Evolutionary conservation across 2,888 invertebrate genomes (phyloP), one percentile per base, ranked within the genome.

Genomic region (Ceramica pisi): DNA sequence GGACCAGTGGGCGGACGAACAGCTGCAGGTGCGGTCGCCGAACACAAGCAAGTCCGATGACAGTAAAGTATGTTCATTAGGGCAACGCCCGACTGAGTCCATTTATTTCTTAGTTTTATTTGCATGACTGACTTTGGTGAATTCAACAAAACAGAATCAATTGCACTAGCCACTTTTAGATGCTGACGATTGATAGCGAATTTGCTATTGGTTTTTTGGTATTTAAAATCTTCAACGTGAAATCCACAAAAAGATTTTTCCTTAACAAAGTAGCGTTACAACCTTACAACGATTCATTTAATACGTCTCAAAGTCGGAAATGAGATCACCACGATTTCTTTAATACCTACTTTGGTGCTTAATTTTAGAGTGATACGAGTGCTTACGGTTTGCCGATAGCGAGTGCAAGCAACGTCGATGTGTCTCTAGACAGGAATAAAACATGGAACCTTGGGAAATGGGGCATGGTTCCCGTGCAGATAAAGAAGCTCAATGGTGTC

Each of bases 1-100:
- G 46, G 95, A 95, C 78, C 90, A 90, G 78, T 95, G 95, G 95
- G 95, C 95, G 0, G 95, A 95, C 70, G 95, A 95, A 73, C 95
- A 95, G 84, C 82, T 95, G 83, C 87, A 90, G 72, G 82, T 82
- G 50, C 91, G 89, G 71, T 92, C 94, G 38, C 85, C 89, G 57
- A 90, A 88, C 57, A 89, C 89, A 0, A 90, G 88, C 78, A 93
- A 91, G 82, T 92, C 94, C 64, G 95, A 95, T 51, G 95, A 95
- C 74, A 93, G 89, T 83, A 94, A 93, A 89, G 95, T 95, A 88
- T 81, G 90, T 84, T 67, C 67, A 38, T 23, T 26, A 21, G 72
- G 71, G 69, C 67, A 77, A 59, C 61, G 77, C 66, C 75, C 65
- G 44, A 31, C 44, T 51, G 48, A 61, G 38, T 67, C 21, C 26